A percentile compares a stretch with the other conserved stretches of the same genome.
phyloP scores from a whole-genome alignment of 1,140 invertebrate genomes.

The Eriosoma lanigerum region DNA sequence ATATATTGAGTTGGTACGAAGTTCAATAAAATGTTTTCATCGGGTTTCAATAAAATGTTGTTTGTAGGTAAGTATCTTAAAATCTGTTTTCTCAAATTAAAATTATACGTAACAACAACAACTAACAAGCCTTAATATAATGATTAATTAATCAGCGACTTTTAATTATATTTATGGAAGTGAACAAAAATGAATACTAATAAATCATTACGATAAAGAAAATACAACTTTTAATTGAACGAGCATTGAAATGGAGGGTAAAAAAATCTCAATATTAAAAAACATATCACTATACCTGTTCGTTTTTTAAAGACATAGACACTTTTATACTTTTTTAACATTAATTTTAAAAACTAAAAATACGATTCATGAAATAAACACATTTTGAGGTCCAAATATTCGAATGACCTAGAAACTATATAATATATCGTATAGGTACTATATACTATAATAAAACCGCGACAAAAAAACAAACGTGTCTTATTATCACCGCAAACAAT shows the following conservation, averaged over 20 bases:
- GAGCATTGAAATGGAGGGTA: not conserved
- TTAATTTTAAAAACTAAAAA: not conserved
- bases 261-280: not conserved
- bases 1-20: no score
- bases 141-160: not conserved
- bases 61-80: no score
- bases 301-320: not conserved
- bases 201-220: conserved; percentile 2
- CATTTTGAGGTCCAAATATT: conserved; percentile 20
- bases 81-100: no score
- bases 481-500: conserved; percentile 36
- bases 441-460: conserved; percentile 25
- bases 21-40: not conserved
- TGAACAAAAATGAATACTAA: not conserved
- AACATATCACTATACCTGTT: no score
- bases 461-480: conserved; percentile 50
- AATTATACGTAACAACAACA: no score
- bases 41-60: not conserved
- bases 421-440: not conserved
- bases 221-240: not conserved
- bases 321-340: no score
- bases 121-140: not conserved
- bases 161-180: not conserved
- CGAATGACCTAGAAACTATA: conserved; percentile 23
- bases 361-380: no score